Base-by-base conservation (phyloP, 2,797 vertebrate species). In the Anableps anableps region DNA sequence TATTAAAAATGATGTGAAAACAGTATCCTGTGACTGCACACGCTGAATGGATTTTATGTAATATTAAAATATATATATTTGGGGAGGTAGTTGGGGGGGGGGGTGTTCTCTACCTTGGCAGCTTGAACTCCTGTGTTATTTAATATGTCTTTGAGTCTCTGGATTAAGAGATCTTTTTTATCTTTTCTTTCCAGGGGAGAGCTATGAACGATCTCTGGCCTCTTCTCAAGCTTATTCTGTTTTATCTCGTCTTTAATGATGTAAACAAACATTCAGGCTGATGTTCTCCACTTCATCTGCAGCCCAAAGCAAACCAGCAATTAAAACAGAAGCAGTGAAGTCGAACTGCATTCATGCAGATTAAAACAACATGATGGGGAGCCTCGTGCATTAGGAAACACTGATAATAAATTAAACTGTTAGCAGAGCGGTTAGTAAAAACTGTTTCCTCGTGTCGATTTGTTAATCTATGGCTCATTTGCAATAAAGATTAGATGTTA, bases 201-300 rank as follows among this genome's bases (percentile, higher is more conserved):
- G 73, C 74, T 80, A 19, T 4, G 51, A 68, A 14, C 50, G 84
- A 80, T 79, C 84, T 85, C 29, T 64, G 75, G 71, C 74, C 74
- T 82, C 80, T 71, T 50, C 9, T 64, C 76, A 74, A 34, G 80
- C 88, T 88, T 76, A 77, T 70, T 78, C 71, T 0, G 14, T 45
- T 83, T 83, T 43, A 80, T 88, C 83, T 84, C 75, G 76, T 83
- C 82, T 77, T 71, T 89, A 88, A 92, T 48, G 85, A 83, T 80
- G 84, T 83, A 85, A 89, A 90, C 86, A 88, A 85, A 89, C 85
- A 85, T 77, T 43, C 79, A 66, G 79, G n/a, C 76, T 0, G 38
- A 72, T 10, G 64, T 81, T 81, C 58, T 71, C 77, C 83, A 64
- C 83, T 85, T 83, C 76, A 80, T 86, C 81, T 66, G 73, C 80